Evolutionary conservation across 2,113 vertebrate species (phyloP), one percentile per base, ranked within the genome.

Genomic region (Pampusana beccarii): DNA sequence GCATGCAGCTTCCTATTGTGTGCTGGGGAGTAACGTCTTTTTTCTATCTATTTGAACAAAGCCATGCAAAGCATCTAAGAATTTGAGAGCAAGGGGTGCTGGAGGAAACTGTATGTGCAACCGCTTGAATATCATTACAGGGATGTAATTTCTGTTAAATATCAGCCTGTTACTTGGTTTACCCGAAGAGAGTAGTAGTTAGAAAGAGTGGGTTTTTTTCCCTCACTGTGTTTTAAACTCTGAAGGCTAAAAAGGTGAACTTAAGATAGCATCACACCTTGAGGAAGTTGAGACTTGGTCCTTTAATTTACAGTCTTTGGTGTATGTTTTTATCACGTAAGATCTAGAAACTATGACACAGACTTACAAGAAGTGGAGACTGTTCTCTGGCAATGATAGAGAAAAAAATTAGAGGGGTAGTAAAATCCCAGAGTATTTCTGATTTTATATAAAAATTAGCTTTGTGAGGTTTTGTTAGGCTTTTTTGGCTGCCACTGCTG

Each of bases 11-110:
- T 79, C 14, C 2, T 79, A 16, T 25, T 80, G 26, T 50, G 9
- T 60, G 38, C 31, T 67, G 33, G 14, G 16, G 11, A 71, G 40
- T 34, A 34, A 24, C 0, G 0, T 64, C 36, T 10, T 67, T 78
- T 56, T 71, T 65, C 2, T 62, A 33, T 48, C 5, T 24, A 48
- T 83, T 2, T 73, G 51, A 96, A 46, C 13, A 70, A 86, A 74
- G 31, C 24, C 13, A 6, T 75, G 24, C 36, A 80, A 79, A 75
- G 24, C 16, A 29, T 44, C 17, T 28, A 36, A 64, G 56, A 77
- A 65, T 36, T 18, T 61, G 36, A 16, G n/a, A 81, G 65, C 38
- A 79, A 92, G 61, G 10, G 5, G 7, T 62, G 20, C 36, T 73
- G 17, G 57, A 88, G 65, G 14, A 86, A 51, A 40, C 11, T 51